Base-by-base conservation (phyloP, 2,797 vertebrate species). In the Tinamus major region DNA sequence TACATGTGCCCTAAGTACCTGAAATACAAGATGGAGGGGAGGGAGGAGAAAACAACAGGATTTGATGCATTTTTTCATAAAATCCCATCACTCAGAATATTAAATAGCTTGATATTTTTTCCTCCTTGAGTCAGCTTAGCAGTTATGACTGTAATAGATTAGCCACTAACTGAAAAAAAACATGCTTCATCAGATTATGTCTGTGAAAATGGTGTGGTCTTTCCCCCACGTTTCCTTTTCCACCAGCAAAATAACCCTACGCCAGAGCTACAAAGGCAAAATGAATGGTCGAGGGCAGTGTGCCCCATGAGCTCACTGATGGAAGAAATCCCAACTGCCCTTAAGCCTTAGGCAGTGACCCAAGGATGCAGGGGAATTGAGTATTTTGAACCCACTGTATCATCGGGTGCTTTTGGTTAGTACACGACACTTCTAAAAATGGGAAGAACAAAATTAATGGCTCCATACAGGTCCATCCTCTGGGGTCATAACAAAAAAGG, bases 1-100 rank as follows among this genome's bases (percentile, higher is more conserved):
- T 83, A 99, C 96, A 90, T 99, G 99, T 56, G 98, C 98, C 96
- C 98, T 98, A 58, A 99, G 98, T 65, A 98, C 98, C 99, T 99
- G 96, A 59, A 96, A 94, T 0, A 87, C 51, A 87, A 94, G 48
- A 49, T 48, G 20, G 53, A 0, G 0, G 14, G 4, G 46, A 1
- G 8, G 79, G 20, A 41, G 46, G 33, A 83, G 20, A 80, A 51
- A 56, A 96, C 96, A 78, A 48, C 3, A 78, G 14, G 6, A 71
- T 35, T 75, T 55, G 13, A 78, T 55, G 23, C 5, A 58, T 69
- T 48, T 55, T 55, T 55, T 55, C 29, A 55, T 19, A 55, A 55
- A 53, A 64, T 58, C 33, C 56, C 31, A 77, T 6, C 42, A 23
- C 27, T 81, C 29, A 39, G 69, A 79, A 63, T 77, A 83, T n/a